Base-by-base conservation (phyloP, 2,113 vertebrate species). In the Zosterops pallidus region DNA sequence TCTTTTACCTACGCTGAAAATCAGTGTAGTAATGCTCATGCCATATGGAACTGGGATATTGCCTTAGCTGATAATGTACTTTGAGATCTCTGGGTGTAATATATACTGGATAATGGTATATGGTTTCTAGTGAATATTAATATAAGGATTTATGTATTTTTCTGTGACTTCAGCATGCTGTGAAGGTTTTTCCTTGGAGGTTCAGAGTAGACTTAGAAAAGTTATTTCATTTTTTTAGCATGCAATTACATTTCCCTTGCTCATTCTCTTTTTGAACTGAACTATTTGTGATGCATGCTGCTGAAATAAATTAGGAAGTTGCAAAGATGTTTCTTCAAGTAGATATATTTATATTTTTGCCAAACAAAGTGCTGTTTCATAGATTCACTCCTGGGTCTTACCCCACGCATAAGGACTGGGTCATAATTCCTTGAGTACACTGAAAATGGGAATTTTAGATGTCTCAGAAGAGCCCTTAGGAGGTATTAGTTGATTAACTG, bases 281-380 rank as follows among this genome's bases (percentile, higher is more conserved):
- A 46, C 87, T 90, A 80, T 90, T 98, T 96, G 81, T 94, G 71
- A 91, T 95, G 68, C 86, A 83, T 70, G 56, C 84, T 97, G 80
- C 81, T 97, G 90, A 95, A 96, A 93, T 94, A 96, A 96, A 96
- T 96, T 92, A 94, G 68, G 86, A 95, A 89, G 50, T 60, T 88
- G 11, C 41, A 72, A 92, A 91, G 87, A 75, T 76, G 50, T 96
- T 95, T 95, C 56, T 92, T 92, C 41, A 74, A 69, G 67, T 89
- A 62, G 35, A 3, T 86, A 5, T 50, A 79, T 94, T 91, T 95
- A 87, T 95, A 49, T 90, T 76, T 83, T 65, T 65, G 42, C 26
- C 26, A 89, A 87, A 91, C 37, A 81, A 94, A 96, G 74, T 93
- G 44, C 41, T 80, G 41, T 72, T 94, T 95, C 63, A 50, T 69